A percentile compares a stretch with the other conserved stretches of the same genome.
Evolutionary conservation across 2,888 invertebrate genomes (phyloP).

Genomic region (Caenorhabditis afra): DNA sequence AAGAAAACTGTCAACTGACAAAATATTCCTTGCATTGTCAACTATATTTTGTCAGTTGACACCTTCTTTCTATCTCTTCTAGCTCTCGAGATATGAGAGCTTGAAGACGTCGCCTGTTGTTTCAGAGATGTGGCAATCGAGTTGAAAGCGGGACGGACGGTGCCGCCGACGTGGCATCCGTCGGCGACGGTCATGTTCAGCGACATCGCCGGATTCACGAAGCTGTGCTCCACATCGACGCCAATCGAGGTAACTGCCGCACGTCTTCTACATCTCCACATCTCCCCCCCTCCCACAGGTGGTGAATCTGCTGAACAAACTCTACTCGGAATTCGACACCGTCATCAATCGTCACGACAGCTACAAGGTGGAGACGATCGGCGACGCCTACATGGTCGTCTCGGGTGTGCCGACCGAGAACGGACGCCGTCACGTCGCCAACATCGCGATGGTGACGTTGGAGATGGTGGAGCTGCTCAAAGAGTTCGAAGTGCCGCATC

Average conservation of each 20-base stretch:
- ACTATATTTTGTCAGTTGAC: too few species aligned
- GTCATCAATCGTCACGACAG: slow-evolving; percentile 70
- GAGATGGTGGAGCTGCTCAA: slow-evolving; percentile 59
- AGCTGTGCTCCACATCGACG: slow-evolving; percentile 60
- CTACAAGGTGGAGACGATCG: slow-evolving; percentile 72
- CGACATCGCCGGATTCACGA: slow-evolving; percentile 69
- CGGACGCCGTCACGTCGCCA: slow-evolving; percentile 65
- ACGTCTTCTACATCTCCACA: not conserved
- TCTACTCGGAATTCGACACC: slow-evolving; percentile 78
- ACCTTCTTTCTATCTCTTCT: too few species aligned
- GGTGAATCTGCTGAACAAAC: slow-evolving; percentile 68
- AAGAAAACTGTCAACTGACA: too few species aligned
- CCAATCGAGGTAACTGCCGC: slow-evolving; percentile 55
- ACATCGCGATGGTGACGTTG: slow-evolving; percentile 61
- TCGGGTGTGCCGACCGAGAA: slow-evolving; percentile 72
- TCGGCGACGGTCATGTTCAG: slow-evolving; percentile 77
- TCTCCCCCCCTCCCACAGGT: slow-evolving; percentile 56
- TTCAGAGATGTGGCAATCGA: slow-evolving; percentile 76
- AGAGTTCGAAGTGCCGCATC: slow-evolving; percentile 63
- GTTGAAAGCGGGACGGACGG: slow-evolving; percentile 74
- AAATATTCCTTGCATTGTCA: too few species aligned
- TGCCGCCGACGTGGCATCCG: slow-evolving; percentile 74
- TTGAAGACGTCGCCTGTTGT: too few species aligned
- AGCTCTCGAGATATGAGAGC: too few species aligned
- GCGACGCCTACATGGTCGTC: slow-evolving; percentile 73